Evolutionary conservation across 2,113 vertebrate genomes (phyloP).

Genomic region (Mobula birostris): DNA sequence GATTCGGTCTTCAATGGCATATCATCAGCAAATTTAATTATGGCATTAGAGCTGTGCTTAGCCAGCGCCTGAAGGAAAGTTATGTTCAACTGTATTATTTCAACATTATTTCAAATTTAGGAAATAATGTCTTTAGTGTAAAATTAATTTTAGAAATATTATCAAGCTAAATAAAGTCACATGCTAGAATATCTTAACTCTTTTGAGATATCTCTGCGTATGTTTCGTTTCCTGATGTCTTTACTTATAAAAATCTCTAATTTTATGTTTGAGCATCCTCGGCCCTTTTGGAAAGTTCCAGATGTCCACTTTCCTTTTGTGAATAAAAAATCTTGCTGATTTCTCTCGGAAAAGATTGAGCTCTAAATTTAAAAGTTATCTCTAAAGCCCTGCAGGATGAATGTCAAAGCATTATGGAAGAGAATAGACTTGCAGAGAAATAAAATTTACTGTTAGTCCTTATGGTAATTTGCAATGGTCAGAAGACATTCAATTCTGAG

Average conservation of each 20-base stretch:
- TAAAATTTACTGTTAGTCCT: no score
- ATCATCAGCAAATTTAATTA: no score
- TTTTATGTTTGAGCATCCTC: neutral
- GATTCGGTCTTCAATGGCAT: no score
- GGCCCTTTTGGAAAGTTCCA: neutral
- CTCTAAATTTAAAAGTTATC: neutral
- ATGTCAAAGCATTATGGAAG: no score
- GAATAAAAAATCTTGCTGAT: neutral
- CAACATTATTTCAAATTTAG: neutral
- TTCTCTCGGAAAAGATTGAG: neutral
- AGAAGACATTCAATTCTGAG: no score
- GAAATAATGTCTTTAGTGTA: neutral
- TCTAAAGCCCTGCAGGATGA: no score
- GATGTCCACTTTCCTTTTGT: neutral
- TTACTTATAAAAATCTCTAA: neutral
- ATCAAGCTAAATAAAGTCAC: neutral
- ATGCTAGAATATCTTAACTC: neutral
- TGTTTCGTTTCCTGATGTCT: neutral
- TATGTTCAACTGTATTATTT: neutral
- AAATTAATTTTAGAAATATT: neutral
- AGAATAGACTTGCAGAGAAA: no score
- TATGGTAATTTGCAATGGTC: no score
- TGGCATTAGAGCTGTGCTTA: no score
- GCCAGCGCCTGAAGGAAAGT: no score
- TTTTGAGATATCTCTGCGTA: neutral